Percentiles rank a stretch among this genome's conserved stretches.
Evolutionary conservation across 2,888 invertebrate species (phyloP).

Genomic region (Alsophila aescularia): DNA sequence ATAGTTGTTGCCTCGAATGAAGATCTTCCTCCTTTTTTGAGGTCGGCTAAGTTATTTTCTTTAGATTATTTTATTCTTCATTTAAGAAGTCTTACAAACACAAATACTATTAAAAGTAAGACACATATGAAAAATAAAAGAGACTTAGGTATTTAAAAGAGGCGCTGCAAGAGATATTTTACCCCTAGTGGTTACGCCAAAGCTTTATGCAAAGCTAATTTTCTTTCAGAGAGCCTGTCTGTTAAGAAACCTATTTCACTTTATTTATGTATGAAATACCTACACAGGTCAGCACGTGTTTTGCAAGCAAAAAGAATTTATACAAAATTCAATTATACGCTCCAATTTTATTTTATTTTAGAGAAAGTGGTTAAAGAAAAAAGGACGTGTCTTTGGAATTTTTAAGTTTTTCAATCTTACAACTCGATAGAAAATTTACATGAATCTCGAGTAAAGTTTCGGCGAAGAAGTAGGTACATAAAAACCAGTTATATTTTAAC

Average conservation of each 20-base stretch:
- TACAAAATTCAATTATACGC: slow-evolving; percentile 5
- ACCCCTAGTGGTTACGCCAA: slow-evolving; percentile 12
- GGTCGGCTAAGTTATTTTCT: too few species aligned
- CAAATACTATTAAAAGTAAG: background rate
- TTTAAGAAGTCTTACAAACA: too few species aligned
- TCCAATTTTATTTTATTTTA: slow-evolving; percentile 2
- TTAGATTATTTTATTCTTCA: too few species aligned
- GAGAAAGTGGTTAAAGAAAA: slow-evolving; percentile 1
- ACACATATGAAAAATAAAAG: background rate
- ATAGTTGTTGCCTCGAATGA: too few species aligned
- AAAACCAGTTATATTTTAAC: background rate
- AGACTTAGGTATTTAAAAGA: background rate
- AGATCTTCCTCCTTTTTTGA: too few species aligned
- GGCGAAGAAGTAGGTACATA: background rate
- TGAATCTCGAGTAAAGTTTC: slow-evolving; percentile 4
- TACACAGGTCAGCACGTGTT: slow-evolving; percentile 10
- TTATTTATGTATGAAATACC: slow-evolving; percentile 16
- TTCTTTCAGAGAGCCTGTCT: slow-evolving; percentile 24
- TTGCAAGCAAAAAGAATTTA: slow-evolving; percentile 13
- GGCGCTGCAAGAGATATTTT: slow-evolving; percentile 2
- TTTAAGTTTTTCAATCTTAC: slow-evolving; percentile 20
- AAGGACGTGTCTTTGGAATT: slow-evolving; percentile 8
- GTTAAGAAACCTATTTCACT: slow-evolving; percentile 22
- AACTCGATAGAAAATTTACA: slow-evolving; percentile 15
- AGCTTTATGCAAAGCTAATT: slow-evolving; percentile 30